Evolutionary conservation across 2,797 vertebrate species (phyloP), one percentile per base, ranked within the genome.

Genomic region (Glossophaga mutica): DNA sequence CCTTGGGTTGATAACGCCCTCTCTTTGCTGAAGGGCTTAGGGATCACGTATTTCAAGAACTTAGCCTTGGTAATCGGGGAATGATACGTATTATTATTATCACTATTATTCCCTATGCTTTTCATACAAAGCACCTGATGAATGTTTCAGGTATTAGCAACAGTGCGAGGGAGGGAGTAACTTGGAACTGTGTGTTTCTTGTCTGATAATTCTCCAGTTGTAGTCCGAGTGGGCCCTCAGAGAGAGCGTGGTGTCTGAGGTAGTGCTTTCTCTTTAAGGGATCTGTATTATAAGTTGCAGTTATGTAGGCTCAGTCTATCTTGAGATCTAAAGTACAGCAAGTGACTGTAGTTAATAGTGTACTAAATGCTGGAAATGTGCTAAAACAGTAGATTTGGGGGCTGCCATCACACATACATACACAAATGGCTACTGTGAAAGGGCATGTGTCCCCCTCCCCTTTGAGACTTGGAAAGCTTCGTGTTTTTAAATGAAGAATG

Each of bases 281-380:
- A 37, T 34, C 12, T 0, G 0, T 62, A 46, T 73, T 55, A 37
- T 19, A 65, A 44, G 44, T 8, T 29, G 11, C 18, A 37, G 29
- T 16, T 9, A 2, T 2, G 2, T 16, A 2, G 67, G 32, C 22
- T 10, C 16, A n/a, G 8, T 42, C 24, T 3, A 16, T 29, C 67
- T 44, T 11, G 77, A 65, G 44, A 65, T 0, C 34, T 24, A 6
- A 8, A 0, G n/a, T 3, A 1, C 7, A 14, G n/a, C 11, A 2
- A 22, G 16, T 44, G 44, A 6, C 19, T 1, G 5, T 4, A 62
- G 34, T n/a, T 73, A 52, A 24, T 22, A 29, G 21, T 52, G 24
- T 6, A 11, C 21, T 19, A 32, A 65, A n/a, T 65, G 26, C 62
- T n/a, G 29, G 59, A 65, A 32, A 65, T n/a, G 29, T n/a, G 62